Conservation (phyloP, 2,797 vertebrate genomes). For the Tragelaphus oryx region DNA sequence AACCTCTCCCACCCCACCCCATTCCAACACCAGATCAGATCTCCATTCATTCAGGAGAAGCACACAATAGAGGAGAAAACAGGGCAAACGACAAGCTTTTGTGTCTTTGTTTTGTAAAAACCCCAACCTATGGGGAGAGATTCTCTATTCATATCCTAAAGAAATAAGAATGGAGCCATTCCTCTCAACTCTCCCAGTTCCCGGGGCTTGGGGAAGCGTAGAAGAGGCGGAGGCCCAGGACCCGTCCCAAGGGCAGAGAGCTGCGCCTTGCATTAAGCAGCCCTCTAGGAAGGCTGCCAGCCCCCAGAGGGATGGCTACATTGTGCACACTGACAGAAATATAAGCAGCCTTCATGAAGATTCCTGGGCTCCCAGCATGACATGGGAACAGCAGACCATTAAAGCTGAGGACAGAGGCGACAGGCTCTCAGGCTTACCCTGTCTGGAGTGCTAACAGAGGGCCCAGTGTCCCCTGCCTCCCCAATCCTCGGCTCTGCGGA, state of each 20-base stretch:
- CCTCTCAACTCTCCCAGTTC: neutral
- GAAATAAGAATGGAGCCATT: conserved; percentile 12
- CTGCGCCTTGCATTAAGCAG: conserved; percentile 22
- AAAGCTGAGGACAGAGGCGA: conserved; percentile 20
- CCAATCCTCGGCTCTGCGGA: neutral
- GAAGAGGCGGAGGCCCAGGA: conserved; percentile 35
- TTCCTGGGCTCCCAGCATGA: conserved; percentile 57
- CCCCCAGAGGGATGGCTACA: neutral
- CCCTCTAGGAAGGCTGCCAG: conserved; percentile 61
- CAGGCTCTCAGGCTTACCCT: neutral
- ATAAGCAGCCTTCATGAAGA: conserved; percentile 57
- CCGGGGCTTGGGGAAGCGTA: neutral
- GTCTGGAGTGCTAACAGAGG: conserved; percentile 39
- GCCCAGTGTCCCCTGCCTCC: conserved; percentile 17
- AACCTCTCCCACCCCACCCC: neutral
- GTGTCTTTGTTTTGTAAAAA: conserved; percentile 59
- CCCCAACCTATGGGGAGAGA: conserved; percentile 32
- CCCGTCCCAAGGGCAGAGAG: neutral
- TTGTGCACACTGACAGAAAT: conserved; percentile 61
- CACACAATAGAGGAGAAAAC: conserved; percentile 2
- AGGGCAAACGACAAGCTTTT: conserved; percentile 56
- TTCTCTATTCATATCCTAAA: conserved; percentile 49
- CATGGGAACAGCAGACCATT: conserved; percentile 51
- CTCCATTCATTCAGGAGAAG: neutral
- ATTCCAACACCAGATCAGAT: neutral